Evolutionary conservation across 2,888 invertebrate genomes (phyloP), one percentile per base, ranked within the genome.

Genomic region (Lasiommata megera): DNA sequence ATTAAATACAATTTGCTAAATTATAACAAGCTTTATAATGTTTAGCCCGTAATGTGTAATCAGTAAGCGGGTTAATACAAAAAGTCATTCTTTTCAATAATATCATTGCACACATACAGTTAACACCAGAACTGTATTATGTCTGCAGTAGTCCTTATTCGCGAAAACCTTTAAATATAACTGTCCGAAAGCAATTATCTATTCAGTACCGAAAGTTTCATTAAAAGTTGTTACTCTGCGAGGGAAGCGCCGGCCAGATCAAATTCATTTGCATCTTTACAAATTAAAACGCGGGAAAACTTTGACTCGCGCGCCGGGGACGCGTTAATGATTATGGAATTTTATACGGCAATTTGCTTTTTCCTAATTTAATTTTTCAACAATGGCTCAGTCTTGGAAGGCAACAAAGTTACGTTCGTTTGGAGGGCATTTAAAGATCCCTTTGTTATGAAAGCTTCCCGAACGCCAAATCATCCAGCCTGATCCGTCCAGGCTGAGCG

Each of bases 251-350:
- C 44, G 53, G 48, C 50, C 51, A 28, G 56, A 56, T 43, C 48
- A 54, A 56, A 58, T 56, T 54, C 31, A 51, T 54, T 53, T 50
- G 47, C 38, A 58, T 40, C 54, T 38, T 47, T 52, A 54, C 63
- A 52, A 63, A 63, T 54, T 58, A 58, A 61, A 60, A 61, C 46
- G 23, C 29, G 36, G n/a, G 34, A 48, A 48, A 54, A 23, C 28
- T 54, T 54, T 36, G 29, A 6, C 16, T 12, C 38, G 8, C 16
- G 18, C 1, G 12, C 8, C 38, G 29, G 44, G 44, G 46, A 29
- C 8, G 34, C 51, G 7, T 34, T 47, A 48, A 48, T 37, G 51
- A 51, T 51, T 11, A 51, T 23, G 51, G 38, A 29, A 51, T 23
- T 51, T 51, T 40, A 51, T 51, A 23, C 37, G 48, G 6, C 37